Evolutionary conservation across 2,888 invertebrate species (phyloP).

Genomic region (Aleiodes testaceus): DNA sequence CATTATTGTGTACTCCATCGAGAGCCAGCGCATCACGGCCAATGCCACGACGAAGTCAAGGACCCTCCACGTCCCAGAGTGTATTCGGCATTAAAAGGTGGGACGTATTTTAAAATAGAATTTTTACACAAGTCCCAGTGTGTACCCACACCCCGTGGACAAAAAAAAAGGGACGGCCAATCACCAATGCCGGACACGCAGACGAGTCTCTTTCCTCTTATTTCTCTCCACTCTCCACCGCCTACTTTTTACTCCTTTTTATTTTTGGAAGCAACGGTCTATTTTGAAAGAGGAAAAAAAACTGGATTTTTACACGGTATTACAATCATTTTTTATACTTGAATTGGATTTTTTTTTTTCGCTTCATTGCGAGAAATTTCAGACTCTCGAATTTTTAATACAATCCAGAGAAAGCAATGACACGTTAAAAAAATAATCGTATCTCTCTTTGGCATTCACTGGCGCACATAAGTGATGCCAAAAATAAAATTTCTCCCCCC

Average conservation of each 20-base stretch:
- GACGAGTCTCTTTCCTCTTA: not conserved
- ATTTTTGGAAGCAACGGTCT: no score
- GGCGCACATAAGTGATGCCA: conserved; percentile 48
- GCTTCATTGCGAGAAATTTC: no score
- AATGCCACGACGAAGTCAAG: conserved; percentile 44
- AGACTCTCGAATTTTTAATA: not conserved
- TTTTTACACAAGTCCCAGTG: conserved; percentile 29
- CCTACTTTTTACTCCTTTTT: not conserved
- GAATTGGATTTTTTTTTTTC: no score
- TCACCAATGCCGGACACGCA: not conserved
- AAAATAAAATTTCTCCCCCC: conserved; percentile 46
- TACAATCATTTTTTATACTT: no score
- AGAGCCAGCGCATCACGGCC: conserved; percentile 38
- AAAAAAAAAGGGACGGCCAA: not conserved
- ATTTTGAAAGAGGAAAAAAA: no score
- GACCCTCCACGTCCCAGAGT: conserved; percentile 35
- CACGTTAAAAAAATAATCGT: not conserved
- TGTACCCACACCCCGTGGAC: conserved; percentile 8
- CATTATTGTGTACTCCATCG: conserved; percentile 1
- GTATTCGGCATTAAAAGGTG: conserved; percentile 34
- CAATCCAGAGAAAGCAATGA: conserved; percentile 25
- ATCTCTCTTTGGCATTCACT: not conserved
- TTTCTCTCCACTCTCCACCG: no score
- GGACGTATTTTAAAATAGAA: conserved; percentile 40
- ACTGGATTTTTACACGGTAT: no score